These are phyloP conservation scores for Platysteira castanea DNA, from an alignment of 2,113 vertebrate genomes.

Conservation along the genomic window DNA sequence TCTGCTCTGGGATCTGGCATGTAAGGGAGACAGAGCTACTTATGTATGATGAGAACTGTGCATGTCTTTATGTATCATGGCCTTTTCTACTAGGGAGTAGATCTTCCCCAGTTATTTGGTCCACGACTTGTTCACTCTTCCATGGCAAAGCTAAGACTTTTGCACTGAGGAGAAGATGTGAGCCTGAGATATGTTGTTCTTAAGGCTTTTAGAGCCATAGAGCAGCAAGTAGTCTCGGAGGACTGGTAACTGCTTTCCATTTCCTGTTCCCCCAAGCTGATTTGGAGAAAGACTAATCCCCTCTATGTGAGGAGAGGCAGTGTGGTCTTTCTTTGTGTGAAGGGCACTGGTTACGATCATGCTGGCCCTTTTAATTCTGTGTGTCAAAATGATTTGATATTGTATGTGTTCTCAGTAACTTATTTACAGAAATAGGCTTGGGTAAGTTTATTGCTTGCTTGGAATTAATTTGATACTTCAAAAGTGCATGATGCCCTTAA, in stretches of 20 bases:
- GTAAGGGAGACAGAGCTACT: not conserved
- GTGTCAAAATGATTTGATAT: not conserved
- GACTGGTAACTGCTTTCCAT: not conserved
- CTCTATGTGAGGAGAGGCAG: not conserved
- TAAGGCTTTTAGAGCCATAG: not conserved
- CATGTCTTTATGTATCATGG: not conserved
- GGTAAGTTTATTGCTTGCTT: not conserved
- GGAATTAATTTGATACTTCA: not conserved
- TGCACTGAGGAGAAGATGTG: not conserved
- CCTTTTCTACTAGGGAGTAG: not conserved
- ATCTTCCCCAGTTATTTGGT: not conserved
- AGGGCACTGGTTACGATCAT: not conserved
- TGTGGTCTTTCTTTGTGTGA: not conserved
- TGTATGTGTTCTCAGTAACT: not conserved
- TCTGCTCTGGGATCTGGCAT: not conserved
- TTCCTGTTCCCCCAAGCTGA: not conserved
- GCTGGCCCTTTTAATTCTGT: not conserved
- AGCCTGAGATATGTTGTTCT: not conserved
- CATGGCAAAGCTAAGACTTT: not conserved
- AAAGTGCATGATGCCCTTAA: not conserved
- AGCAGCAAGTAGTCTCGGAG: not conserved
- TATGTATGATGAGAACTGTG: not conserved
- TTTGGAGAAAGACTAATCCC: not conserved
- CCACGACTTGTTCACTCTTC: not conserved
- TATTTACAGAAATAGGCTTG: not conserved